These are phyloP conservation scores for Phyllopteryx taeniolatus DNA, from an alignment of 2,113 vertebrate species.

Conservation along the genomic window DNA sequence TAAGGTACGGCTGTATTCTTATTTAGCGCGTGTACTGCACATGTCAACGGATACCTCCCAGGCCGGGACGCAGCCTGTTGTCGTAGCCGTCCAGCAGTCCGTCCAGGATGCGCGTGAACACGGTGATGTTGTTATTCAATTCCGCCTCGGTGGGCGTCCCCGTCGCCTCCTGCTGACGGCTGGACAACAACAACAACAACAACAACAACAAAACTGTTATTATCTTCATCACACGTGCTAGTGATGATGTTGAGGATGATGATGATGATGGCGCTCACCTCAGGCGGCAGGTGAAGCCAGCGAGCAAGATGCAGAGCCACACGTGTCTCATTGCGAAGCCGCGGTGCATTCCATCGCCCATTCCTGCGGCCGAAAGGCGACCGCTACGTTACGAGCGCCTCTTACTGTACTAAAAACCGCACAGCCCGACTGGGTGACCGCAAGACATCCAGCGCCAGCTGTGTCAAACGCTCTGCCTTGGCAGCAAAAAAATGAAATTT, in stretches of 20 bases:
- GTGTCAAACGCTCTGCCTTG: not conserved
- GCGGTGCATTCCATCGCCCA: constrained; percentile 88
- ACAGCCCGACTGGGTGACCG: not conserved
- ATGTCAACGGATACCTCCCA: constrained; percentile 80
- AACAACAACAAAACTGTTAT: not conserved
- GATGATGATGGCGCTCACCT: constrained; percentile 74
- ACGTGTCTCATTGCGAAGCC: constrained; percentile 85
- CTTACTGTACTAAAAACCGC: not conserved
- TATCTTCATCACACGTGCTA: not conserved
- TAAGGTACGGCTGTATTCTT: too few relatives aligned
- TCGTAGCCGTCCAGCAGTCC: constrained; percentile 93
- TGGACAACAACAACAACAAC: constrained; percentile 44
- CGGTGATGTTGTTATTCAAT: constrained; percentile 91
- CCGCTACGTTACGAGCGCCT: not conserved
- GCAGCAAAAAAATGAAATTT: too few relatives aligned
- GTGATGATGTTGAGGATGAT: not conserved
- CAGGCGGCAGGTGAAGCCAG: constrained; percentile 83
- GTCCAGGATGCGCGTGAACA: constrained; percentile 94
- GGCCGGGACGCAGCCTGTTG: constrained; percentile 89
- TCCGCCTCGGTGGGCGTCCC: constrained; percentile 80
- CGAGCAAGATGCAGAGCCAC: constrained; percentile 78
- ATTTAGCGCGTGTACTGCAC: not conserved
- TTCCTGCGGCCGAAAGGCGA: constrained; percentile 75
- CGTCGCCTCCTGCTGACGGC: constrained; percentile 84
- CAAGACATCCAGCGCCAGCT: not conserved